Conservation (phyloP, 2,888 invertebrate species). For the Stenotaenia linearis region DNA sequence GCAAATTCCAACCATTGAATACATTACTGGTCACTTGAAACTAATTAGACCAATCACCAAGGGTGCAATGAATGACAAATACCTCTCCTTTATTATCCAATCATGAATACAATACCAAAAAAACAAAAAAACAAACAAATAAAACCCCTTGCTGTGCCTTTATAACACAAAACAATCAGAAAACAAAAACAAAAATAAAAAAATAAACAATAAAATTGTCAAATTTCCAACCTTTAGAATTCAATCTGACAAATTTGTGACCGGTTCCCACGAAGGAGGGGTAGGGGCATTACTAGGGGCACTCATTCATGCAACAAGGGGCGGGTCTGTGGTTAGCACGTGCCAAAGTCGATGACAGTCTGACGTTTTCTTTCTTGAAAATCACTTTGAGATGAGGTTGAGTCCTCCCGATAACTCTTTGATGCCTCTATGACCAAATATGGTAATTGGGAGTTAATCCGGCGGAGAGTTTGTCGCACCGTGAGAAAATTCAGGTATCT, state of each 20-base stretch:
- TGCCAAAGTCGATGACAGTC: neutral
- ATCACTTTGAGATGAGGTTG: slow-evolving; percentile 9
- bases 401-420: neutral
- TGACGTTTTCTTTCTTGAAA: neutral
- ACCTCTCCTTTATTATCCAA: neutral
- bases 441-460: neutral
- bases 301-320: neutral
- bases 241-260: neutral
- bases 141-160: neutral
- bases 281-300: neutral
- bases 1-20: neutral
- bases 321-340: neutral
- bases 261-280: neutral
- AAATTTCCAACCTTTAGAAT: neutral
- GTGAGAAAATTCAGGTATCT: neutral
- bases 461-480: neutral
- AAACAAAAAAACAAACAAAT: neutral
- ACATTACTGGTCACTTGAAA: neutral
- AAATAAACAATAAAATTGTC: neutral
- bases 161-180: no score
- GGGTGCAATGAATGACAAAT: slow-evolving; percentile 3
- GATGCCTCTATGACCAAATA: neutral
- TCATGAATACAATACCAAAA: neutral
- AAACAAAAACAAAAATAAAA: neutral
- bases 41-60: neutral